phyloP scores from a whole-genome alignment of 92 coral and sea anemone genomes.

The Parazoanthus swiftii region DNA sequence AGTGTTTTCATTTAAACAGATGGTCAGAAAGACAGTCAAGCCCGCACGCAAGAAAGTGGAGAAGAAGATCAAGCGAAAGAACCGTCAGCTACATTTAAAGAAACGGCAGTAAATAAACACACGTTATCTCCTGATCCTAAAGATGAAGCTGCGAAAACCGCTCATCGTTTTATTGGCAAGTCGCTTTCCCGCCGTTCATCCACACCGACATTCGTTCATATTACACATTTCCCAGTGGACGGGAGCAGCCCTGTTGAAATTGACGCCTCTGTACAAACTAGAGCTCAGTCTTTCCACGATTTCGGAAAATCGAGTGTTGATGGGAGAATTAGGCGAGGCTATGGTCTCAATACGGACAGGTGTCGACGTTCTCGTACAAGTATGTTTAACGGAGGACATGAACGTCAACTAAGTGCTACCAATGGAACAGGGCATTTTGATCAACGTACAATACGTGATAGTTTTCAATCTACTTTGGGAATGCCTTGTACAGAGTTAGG shows the following conservation, averaged over 20 bases:
- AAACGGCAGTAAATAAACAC: not conserved
- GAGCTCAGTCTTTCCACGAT: not conserved
- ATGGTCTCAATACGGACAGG: not conserved
- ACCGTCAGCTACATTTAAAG: not conserved
- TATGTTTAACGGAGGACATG: not conserved
- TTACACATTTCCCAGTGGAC: constrained; percentile 53
- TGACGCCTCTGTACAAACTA: not conserved
- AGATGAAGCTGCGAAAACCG: not conserved
- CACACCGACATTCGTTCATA: not conserved
- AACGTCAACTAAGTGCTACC: not conserved
- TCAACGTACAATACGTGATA: not conserved
- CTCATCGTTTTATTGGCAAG: not conserved
- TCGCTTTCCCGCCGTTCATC: not conserved
- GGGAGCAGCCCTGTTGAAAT: not conserved
- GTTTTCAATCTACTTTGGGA: not conserved
- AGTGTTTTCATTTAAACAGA: not conserved
- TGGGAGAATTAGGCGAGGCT: too few relatives aligned
- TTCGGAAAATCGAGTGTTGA: not conserved
- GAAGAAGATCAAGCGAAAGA: not conserved
- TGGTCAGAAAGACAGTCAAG: not conserved
- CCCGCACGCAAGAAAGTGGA: not conserved
- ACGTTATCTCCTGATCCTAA: not conserved
- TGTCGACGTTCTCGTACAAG: not conserved
- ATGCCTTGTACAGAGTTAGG: not conserved
- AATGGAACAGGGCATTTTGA: not conserved